Percentiles rank a stretch among this genome's conserved stretches.
Evolutionary conservation across 2,113 vertebrate genomes (phyloP).

Genomic region (Typhlomys cinereus): DNA sequence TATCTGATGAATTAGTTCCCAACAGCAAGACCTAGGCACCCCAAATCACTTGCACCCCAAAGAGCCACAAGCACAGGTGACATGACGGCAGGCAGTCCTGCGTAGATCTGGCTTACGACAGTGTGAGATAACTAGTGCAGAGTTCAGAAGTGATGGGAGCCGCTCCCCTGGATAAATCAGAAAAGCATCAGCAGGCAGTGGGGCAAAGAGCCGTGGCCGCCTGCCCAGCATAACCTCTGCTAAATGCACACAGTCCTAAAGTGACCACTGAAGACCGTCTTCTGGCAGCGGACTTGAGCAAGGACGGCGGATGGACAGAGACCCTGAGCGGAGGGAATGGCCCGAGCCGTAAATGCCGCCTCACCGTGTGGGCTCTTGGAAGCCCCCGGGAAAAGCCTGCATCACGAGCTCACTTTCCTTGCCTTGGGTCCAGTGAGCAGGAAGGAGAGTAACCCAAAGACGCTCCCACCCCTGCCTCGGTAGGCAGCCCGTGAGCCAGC

Average conservation of each 20-base stretch:
- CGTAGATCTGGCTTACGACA: neutral
- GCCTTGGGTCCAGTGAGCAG: neutral
- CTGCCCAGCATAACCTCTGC: no score
- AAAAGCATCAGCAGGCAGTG: neutral
- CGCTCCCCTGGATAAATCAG: neutral
- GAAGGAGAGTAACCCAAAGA: neutral
- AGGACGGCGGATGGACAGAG: neutral
- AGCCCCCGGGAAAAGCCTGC: neutral
- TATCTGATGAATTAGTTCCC: neutral
- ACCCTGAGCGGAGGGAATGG: neutral
- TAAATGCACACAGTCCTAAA: no score
- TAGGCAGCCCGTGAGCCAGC: neutral
- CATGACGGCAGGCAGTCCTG: no score
- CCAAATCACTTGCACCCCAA: neutral
- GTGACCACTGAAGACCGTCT: no score
- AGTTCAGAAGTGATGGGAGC: neutral
- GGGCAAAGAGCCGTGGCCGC: neutral
- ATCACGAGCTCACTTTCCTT: neutral
- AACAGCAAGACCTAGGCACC: neutral
- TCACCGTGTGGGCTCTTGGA: no score
- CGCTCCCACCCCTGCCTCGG: neutral
- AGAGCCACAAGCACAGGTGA: no score
- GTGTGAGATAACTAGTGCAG: neutral
- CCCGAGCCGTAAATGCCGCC: no score
- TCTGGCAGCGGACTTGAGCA: no score